Conservation (phyloP, 2,113 vertebrate species). For the Telmatochromis sp. region DNA sequence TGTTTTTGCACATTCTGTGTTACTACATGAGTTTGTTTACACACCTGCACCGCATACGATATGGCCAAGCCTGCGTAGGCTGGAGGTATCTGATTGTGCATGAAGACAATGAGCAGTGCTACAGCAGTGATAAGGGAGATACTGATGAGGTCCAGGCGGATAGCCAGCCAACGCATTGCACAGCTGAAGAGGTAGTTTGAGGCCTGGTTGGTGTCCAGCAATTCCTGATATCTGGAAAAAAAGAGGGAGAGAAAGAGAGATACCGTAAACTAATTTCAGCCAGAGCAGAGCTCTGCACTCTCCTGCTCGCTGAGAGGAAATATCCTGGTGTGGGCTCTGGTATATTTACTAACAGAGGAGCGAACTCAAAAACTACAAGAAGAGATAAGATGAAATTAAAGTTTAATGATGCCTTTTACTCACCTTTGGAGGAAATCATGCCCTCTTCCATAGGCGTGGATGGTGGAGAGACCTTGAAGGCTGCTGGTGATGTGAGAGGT, state of each 20-base stretch:
- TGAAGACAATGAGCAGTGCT: conserved; percentile 73
- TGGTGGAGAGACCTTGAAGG: conserved; percentile 77
- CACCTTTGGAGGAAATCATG: conserved; percentile 70
- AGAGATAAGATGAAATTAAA: conserved; percentile 3
- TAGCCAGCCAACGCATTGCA: conserved; percentile 75
- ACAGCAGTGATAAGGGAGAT: conserved; percentile 71
- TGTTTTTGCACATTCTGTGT: background rate
- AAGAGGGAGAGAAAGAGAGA: background rate
- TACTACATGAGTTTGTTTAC: background rate
- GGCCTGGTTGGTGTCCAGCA: conserved; percentile 77
- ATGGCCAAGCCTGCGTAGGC: conserved; percentile 78
- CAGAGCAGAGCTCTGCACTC: background rate
- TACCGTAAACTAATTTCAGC: background rate
- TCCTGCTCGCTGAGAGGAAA: background rate
- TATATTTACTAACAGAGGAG: background rate
- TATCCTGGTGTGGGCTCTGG: background rate
- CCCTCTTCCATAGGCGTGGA: conserved; percentile 73
- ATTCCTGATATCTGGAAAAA: conserved; percentile 68
- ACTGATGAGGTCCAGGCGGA: conserved; percentile 78
- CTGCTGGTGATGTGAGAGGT: conserved; percentile 79
- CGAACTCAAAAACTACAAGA: background rate
- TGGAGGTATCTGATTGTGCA: conserved; percentile 74
- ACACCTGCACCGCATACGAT: conserved; percentile 76
- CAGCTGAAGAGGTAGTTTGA: conserved; percentile 78
- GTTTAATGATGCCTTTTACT: conserved; percentile 4